phyloP scores from a whole-genome alignment of 2,888 invertebrate genomes.

The Portevinia maculata region DNA sequence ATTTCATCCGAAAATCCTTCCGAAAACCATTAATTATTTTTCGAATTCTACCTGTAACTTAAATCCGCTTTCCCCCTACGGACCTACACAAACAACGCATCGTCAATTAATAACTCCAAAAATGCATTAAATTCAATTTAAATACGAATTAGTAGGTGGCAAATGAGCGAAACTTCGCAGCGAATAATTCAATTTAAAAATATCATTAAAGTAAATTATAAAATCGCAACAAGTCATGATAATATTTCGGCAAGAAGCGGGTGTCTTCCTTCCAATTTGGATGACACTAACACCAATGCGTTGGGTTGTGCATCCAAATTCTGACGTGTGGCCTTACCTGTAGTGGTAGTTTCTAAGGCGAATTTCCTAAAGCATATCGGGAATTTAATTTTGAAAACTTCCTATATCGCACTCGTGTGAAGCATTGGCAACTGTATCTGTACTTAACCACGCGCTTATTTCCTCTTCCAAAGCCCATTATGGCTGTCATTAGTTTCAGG shows the following conservation, averaged over 20 bases:
- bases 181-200: slow-evolving; percentile 61
- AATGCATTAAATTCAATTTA: slow-evolving; percentile 53
- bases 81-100: not conserved
- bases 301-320: not conserved
- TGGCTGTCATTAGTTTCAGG: slow-evolving; percentile 54
- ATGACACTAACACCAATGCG: not conserved
- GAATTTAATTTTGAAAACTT: slow-evolving; percentile 27
- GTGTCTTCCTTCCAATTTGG: not conserved
- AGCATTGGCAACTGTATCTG: slow-evolving; percentile 6
- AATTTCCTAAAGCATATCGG: not conserved
- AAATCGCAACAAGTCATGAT: slow-evolving; percentile 57
- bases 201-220: slow-evolving; percentile 61
- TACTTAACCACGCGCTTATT: slow-evolving; percentile 49
- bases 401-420: not conserved
- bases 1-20: not conserved
- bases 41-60: not conserved
- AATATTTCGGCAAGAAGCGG: not conserved
- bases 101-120: too few relatives aligned
- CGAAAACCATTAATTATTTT: slow-evolving; percentile 4
- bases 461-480: slow-evolving; percentile 33
- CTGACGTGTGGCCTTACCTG: not conserved
- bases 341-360: not conserved
- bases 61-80: not conserved
- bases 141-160: slow-evolving; percentile 33
- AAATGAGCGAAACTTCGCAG: slow-evolving; percentile 47